phyloP scores from a whole-genome alignment of 1,140 invertebrate genomes.

The Helicoverpa zea region DNA sequence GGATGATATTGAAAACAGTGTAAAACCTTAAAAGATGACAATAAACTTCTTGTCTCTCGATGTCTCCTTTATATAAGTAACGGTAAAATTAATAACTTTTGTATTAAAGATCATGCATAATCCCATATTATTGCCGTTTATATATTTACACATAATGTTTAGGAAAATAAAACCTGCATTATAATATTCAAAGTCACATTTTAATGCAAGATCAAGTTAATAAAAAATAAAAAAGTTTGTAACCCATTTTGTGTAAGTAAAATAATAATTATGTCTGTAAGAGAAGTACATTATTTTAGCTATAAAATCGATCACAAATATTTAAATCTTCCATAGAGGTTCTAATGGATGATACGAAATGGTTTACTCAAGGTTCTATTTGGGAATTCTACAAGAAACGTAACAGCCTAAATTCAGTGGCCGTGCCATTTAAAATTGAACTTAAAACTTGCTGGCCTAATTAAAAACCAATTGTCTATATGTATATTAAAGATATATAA shows the following conservation, averaged over 20 bases:
- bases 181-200: not conserved
- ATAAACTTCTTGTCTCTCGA: conserved; percentile 42
- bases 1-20: conserved; percentile 4
- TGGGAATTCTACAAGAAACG: too few species aligned
- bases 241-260: too few species aligned
- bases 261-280: not conserved
- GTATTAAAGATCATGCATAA: conserved; percentile 31
- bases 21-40: conserved; percentile 26
- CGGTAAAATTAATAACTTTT: conserved; percentile 24
- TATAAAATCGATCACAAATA: not conserved
- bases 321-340: not conserved
- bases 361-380: not conserved
- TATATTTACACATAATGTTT: not conserved
- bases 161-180: not conserved
- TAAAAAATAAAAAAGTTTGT: not conserved
- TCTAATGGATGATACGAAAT: not conserved
- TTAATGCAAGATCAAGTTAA: not conserved
- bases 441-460: too few species aligned
- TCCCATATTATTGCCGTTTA: conserved; percentile 8
- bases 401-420: too few species aligned
- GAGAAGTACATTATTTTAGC: not conserved
- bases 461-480: too few species aligned
- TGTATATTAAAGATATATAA: not conserved
- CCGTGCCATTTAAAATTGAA: too few species aligned
- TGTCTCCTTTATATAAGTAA: conserved; percentile 22